Base-by-base conservation (phyloP, 2,797 vertebrate species). In the Distichodus sexfasciatus region DNA sequence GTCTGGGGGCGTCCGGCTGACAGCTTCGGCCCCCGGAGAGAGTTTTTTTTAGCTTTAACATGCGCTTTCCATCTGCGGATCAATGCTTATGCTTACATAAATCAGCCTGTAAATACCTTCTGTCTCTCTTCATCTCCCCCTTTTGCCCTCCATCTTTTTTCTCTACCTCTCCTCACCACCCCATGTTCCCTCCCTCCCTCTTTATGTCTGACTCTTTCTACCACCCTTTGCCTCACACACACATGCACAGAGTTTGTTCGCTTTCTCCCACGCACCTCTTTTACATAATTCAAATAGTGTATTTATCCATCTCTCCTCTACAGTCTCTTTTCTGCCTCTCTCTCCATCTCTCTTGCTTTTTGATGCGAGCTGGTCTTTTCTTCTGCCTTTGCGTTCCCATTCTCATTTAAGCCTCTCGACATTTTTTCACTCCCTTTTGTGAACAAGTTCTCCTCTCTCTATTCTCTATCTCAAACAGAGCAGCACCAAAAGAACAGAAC, bases 261-360 rank as follows among this genome's bases (percentile, higher is more conserved):
- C 69, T 31, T 60, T 70, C 79, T 57, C 81, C 79, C 78, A 80
- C 76, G 60, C 79, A 76, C 47, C 80, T 84, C 71, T 79, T 91
- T 90, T 89, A 85, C 87, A 89, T 91, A 88, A 89, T 84, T 88
- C 83, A 85, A 81, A 89, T 71, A 83, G 81, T 83, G 81, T 82
- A 84, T 87, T 87, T 88, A 85, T 88, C 72, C 78, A 76, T 83
- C 84, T 76, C 69, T 76, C 82, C 73, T 77, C 77, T 63, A 62
- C 79, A 74, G 68, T 60, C 73, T 73, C 59, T 76, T 53, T 77
- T 69, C 59, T 51, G 59, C 61, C 54, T 66, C 48, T 69, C 44
- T 19, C 24, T 15, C 23, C 31, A 6, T 17, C 15, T 48, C 33
- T 54, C 23, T 58, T 11, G 15, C 29, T 62, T 63, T 66, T 57